These are phyloP conservation scores for Ennomos erosarius DNA, from an alignment of 2,888 invertebrate species.

Conservation along the genomic window DNA sequence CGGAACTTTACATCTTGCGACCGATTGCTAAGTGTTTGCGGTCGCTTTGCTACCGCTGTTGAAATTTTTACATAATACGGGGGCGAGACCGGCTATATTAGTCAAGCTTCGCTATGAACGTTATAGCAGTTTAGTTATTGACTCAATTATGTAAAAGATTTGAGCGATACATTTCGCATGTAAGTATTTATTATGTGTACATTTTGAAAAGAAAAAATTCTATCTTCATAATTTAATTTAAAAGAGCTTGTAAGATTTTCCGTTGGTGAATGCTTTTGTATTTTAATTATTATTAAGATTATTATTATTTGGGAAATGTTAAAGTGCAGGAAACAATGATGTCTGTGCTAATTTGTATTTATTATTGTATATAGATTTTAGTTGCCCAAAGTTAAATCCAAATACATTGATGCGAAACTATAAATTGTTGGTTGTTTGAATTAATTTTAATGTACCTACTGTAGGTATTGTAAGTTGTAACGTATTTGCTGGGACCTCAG, in stretches of 20 bases:
- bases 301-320: constrained; percentile 40
- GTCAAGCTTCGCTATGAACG: too few species aligned
- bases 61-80: too few species aligned
- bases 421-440: constrained; percentile 46
- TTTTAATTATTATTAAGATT: constrained; percentile 46
- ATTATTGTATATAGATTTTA: constrained; percentile 81
- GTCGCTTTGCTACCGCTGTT: too few species aligned
- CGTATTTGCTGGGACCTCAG: too few species aligned
- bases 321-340: constrained; percentile 43
- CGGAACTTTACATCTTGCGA: too few species aligned
- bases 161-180: constrained; percentile 66
- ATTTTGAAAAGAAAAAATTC: constrained; percentile 71
- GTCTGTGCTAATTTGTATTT: constrained; percentile 59
- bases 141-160: constrained; percentile 40
- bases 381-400: constrained; percentile 80
- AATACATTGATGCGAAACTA: constrained; percentile 72
- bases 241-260: constrained; percentile 70
- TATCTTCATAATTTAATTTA: constrained; percentile 64
- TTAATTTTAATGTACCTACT: constrained; percentile 55
- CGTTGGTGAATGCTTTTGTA: constrained; percentile 65
- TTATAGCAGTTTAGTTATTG: constrained; percentile 32
- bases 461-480: too few species aligned
- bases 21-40: too few species aligned
- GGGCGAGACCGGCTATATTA: too few species aligned
- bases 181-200: constrained; percentile 81